Conservation (phyloP, 2,797 vertebrate species). For the Poeciliopsis turneri region DNA sequence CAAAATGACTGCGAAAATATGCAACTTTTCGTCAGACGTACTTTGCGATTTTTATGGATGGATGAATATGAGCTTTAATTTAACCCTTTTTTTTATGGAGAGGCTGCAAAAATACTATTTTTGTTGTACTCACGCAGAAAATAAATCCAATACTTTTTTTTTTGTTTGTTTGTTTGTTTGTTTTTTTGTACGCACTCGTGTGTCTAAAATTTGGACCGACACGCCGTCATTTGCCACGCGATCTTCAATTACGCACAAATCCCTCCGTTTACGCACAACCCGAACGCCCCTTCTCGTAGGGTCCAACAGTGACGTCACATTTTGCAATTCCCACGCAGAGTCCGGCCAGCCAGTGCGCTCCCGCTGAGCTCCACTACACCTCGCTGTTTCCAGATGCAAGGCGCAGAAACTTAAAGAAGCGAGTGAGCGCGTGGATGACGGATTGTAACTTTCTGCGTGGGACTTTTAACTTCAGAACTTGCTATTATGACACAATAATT, state of each 20-base stretch:
- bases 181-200: not conserved
- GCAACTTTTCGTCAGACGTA: not conserved
- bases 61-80: not conserved
- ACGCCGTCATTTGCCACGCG: slow-evolving; percentile 45
- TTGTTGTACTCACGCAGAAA: not conserved
- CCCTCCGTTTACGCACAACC: slow-evolving; percentile 64
- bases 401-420: slow-evolving; percentile 41
- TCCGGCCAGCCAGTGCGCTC: slow-evolving; percentile 52
- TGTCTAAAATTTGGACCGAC: slow-evolving; percentile 31
- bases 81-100: not conserved
- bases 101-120: not conserved
- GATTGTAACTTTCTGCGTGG: slow-evolving; percentile 58
- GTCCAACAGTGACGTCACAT: slow-evolving; percentile 85
- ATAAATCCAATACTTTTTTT: not conserved
- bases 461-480: slow-evolving; percentile 37
- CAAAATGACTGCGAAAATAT: not conserved
- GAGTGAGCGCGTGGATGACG: slow-evolving; percentile 13
- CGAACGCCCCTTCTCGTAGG: slow-evolving; percentile 68
- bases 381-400: slow-evolving; percentile 46
- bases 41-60: not conserved
- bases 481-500: slow-evolving; percentile 39
- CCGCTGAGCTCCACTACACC: slow-evolving; percentile 46
- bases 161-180: not conserved
- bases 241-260: slow-evolving; percentile 64
- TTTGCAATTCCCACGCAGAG: slow-evolving; percentile 79